Percentiles rank a stretch among this genome's conserved stretches.
Evolutionary conservation across 2,888 invertebrate genomes (phyloP).

Genomic region (Stratiomys singularior): DNA sequence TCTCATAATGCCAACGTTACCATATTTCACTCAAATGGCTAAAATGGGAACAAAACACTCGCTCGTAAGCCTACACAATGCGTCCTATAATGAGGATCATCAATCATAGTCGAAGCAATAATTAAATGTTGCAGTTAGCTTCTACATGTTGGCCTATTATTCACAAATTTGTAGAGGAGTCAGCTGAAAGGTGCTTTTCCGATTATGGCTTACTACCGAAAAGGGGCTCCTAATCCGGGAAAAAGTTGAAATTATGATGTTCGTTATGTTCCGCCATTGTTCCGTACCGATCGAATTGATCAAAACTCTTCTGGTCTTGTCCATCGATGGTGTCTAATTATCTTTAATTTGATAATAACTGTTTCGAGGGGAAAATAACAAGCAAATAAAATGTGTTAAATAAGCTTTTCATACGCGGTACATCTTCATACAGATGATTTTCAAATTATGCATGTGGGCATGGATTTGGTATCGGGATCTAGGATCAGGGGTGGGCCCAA

Average conservation of each 20-base stretch:
- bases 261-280: constrained; percentile 17
- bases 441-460: constrained; percentile 1
- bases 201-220: constrained; percentile 39
- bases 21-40: constrained; percentile 48
- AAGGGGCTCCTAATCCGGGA: constrained; percentile 26
- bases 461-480: too few relatives aligned
- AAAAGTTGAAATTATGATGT: constrained; percentile 35
- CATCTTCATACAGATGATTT: constrained; percentile 22
- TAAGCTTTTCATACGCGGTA: constrained; percentile 19
- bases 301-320: constrained; percentile 37
- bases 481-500: too few relatives aligned
- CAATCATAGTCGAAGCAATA: constrained; percentile 50
- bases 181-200: constrained; percentile 7
- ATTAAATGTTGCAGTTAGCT: constrained; percentile 47
- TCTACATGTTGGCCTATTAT: constrained; percentile 42
- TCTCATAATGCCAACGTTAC: neutral
- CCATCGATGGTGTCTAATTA: constrained; percentile 35
- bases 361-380: constrained; percentile 36
- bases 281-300: constrained; percentile 43
- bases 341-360: constrained; percentile 50
- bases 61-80: constrained; percentile 45
- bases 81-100: constrained; percentile 49
- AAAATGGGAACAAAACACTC: constrained; percentile 45
- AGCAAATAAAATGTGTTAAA: constrained; percentile 44
- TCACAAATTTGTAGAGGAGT: constrained; percentile 34